Conservation (phyloP, 2,888 invertebrate genomes). For the Cotesia congregata region DNA sequence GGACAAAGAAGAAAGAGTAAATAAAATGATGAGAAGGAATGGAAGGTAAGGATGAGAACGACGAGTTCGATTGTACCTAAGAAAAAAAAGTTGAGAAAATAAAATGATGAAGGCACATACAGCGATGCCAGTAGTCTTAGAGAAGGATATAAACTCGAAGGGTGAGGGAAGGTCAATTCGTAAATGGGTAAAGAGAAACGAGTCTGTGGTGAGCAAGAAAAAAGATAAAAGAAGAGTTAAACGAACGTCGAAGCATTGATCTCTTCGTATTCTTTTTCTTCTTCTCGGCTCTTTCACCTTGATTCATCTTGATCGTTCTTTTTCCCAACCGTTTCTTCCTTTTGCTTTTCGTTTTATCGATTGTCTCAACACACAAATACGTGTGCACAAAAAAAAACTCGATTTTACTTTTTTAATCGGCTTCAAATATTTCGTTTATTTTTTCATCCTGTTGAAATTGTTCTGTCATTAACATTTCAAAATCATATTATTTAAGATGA, state of each 20-base stretch:
- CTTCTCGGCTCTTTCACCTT: slow-evolving; percentile 12
- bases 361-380: not conserved
- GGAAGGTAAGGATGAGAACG: slow-evolving; percentile 12
- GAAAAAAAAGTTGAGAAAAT: slow-evolving; percentile 20
- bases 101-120: slow-evolving; percentile 25
- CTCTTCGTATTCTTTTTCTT: slow-evolving; percentile 19
- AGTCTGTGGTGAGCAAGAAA: slow-evolving; percentile 25
- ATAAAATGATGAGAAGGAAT: slow-evolving; percentile 20
- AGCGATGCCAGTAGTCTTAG: slow-evolving; percentile 4
- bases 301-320: slow-evolving; percentile 24
- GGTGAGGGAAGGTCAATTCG: slow-evolving; percentile 29
- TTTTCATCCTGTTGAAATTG: not conserved
- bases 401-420: slow-evolving; percentile 6
- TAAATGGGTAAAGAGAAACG: slow-evolving; percentile 29
- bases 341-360: not conserved
- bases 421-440: not conserved
- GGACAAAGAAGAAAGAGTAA: slow-evolving; percentile 16
- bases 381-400: not conserved
- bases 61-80: slow-evolving; percentile 25
- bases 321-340: slow-evolving; percentile 2
- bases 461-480: not conserved
- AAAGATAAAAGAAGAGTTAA: slow-evolving; percentile 15
- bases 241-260: slow-evolving; percentile 35
- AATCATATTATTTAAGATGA: not conserved
- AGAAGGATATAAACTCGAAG: slow-evolving; percentile 19